These are phyloP conservation scores for Parasteatoda lunata DNA, from an alignment of 2,888 invertebrate genomes.

Conservation along the genomic window DNA sequence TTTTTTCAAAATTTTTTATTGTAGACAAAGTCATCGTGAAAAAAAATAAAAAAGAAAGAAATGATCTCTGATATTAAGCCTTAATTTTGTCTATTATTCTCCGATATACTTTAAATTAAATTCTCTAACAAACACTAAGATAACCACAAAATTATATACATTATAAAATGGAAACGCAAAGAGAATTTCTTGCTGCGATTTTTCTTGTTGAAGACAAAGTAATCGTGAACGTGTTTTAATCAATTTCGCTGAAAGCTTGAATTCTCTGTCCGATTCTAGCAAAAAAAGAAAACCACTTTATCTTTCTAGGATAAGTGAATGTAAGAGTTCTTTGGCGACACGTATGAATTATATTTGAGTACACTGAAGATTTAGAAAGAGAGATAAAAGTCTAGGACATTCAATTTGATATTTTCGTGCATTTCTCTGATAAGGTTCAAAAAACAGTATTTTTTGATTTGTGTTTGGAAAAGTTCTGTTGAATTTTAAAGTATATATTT, in stretches of 20 bases:
- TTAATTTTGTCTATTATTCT: too few relatives aligned
- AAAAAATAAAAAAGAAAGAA: too few relatives aligned
- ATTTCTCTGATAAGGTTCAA: too few relatives aligned
- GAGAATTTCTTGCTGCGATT: neutral
- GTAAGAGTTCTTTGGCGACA: constrained; percentile 33
- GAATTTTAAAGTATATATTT: too few relatives aligned
- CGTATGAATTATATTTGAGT: constrained; percentile 36
- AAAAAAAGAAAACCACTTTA: constrained; percentile 29
- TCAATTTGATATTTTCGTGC: neutral
- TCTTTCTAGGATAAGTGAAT: constrained; percentile 14
- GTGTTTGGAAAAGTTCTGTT: too few relatives aligned
- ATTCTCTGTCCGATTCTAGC: constrained; percentile 3
- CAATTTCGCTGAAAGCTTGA: constrained; percentile 60
- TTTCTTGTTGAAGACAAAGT: constrained; percentile 17
- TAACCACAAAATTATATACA: too few relatives aligned
- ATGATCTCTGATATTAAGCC: too few relatives aligned
- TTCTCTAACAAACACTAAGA: too few relatives aligned
- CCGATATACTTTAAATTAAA: too few relatives aligned
- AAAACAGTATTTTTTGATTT: too few relatives aligned
- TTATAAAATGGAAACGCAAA: constrained; percentile 3
- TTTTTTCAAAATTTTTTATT: too few relatives aligned
- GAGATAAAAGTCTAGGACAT: constrained; percentile 10
- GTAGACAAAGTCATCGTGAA: too few relatives aligned
- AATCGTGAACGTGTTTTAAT: constrained; percentile 25
- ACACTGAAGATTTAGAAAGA: constrained; percentile 25